Percentiles rank a stretch among this genome's conserved stretches.
These are phyloP conservation scores for Calyptomena viridis DNA, from an alignment of 2,113 vertebrate species.

Conservation along the genomic window DNA sequence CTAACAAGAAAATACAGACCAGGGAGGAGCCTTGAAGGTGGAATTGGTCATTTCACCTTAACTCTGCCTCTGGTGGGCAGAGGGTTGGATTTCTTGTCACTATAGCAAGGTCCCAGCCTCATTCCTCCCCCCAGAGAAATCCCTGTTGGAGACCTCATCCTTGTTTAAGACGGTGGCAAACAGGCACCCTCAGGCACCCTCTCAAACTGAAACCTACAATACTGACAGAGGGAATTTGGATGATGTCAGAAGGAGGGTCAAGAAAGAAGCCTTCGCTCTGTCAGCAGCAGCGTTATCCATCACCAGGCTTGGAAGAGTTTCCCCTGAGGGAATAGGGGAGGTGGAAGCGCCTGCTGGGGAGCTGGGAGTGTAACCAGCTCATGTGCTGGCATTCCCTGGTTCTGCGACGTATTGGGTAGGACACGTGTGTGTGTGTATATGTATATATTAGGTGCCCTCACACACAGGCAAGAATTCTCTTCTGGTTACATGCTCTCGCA, in stretches of 20 bases:
- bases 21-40: not conserved
- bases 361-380: not conserved
- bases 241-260: not conserved
- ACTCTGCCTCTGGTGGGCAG: not conserved
- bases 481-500: not conserved
- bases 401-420: not conserved
- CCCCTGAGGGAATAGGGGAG: not conserved
- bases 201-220: not conserved
- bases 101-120: not conserved
- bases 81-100: not conserved
- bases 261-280: accelerated
- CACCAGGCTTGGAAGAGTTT: not conserved
- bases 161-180: not conserved
- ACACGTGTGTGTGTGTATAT: slow-evolving; percentile 11
- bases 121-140: not conserved
- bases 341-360: not conserved
- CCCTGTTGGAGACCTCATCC: not conserved
- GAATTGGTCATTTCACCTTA: not conserved
- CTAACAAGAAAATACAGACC: accelerated
- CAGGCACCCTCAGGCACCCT: not conserved
- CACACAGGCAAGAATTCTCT: not conserved
- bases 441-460: slow-evolving; percentile 8
- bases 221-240: not conserved
- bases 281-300: not conserved
- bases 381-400: not conserved